These are phyloP conservation scores for Umimayanthus kanabou DNA, from an alignment of 92 coral and sea anemone genomes.

Conservation along the genomic window DNA sequence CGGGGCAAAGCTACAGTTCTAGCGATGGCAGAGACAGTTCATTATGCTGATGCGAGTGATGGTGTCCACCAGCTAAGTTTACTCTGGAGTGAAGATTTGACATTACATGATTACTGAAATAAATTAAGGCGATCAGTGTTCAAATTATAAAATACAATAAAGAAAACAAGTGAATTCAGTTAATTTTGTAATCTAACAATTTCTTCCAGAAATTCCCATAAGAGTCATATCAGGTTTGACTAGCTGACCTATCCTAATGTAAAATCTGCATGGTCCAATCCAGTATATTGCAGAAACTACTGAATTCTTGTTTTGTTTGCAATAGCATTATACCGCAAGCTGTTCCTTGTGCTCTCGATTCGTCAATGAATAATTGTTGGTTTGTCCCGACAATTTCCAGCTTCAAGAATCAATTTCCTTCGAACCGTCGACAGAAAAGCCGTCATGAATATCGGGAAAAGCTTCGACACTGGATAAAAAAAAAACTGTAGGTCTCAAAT, in stretches of 20 bases:
- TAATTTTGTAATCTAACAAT: not conserved
- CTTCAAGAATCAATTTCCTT: not conserved
- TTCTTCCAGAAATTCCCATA: not conserved
- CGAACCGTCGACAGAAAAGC: not conserved
- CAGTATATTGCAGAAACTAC: not conserved
- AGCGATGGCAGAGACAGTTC: not conserved
- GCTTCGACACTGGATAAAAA: not conserved
- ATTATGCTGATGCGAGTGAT: no score
- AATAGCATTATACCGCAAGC: conserved; percentile 12
- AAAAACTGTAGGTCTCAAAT: not conserved
- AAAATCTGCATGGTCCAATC: not conserved
- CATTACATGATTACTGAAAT: not conserved
- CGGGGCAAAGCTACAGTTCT: not conserved
- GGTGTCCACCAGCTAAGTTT: not conserved
- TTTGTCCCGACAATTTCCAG: not conserved
- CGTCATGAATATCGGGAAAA: not conserved
- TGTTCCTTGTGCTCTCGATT: conserved; percentile 12
- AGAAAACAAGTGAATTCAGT: not conserved
- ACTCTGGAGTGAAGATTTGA: not conserved
- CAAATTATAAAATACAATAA: not conserved
- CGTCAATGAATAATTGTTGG: conserved; percentile 13
- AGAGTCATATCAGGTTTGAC: not conserved
- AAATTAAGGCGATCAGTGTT: not conserved
- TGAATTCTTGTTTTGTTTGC: conserved; percentile 22
- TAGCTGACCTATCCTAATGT: not conserved